Evolutionary conservation across 1,140 invertebrate species (phyloP), one percentile per base, ranked within the genome.

Genomic region (Diachasma alloeum): DNA sequence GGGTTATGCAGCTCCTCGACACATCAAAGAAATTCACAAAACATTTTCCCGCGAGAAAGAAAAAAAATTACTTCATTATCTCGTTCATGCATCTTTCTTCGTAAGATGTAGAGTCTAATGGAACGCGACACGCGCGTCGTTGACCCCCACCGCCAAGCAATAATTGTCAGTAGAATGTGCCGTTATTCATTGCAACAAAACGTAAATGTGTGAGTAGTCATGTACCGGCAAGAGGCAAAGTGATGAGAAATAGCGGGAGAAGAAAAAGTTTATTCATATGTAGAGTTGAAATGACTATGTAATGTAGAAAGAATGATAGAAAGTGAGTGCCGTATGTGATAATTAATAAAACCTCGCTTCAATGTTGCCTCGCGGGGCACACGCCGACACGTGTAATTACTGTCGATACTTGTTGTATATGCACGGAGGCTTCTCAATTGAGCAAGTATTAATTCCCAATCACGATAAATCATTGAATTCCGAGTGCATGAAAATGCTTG

Each of bases 311-410:
- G 37, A 69, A 39, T 71, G 42, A 44, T 46, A 44, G 10, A 44
- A 71, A n/a, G 69, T 46, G 19, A 71, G 48, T 56, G 31, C 67
- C 36, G 24, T 10, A 19, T 24, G 24, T 13, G 59, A 63, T 63
- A 63, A 63, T 63, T 24, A 63, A 63, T 63, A 63, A 63, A 63
- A 63, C 11, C 19, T 24, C 24, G 1, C 19, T 63, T 63, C 59
- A 63, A 26, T 26, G 10, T 24, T 63, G 19, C 59, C 59, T 31
- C 6, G 59, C 59, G 59, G 19, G 24, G 26, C 22, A 63, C 59
- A 63, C 24, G 11, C 53, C 37, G 19, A 78, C 59, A 66, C 77
- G 48, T 71, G 63, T 78, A 74, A 78, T 78, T 78, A 75, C 77
- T 78, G 68, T 75, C 68, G 77, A 78, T 78, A 78, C 67, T 73